Evolutionary conservation across 2,888 invertebrate genomes (phyloP).

Genomic region (Diarsia dahlii): DNA sequence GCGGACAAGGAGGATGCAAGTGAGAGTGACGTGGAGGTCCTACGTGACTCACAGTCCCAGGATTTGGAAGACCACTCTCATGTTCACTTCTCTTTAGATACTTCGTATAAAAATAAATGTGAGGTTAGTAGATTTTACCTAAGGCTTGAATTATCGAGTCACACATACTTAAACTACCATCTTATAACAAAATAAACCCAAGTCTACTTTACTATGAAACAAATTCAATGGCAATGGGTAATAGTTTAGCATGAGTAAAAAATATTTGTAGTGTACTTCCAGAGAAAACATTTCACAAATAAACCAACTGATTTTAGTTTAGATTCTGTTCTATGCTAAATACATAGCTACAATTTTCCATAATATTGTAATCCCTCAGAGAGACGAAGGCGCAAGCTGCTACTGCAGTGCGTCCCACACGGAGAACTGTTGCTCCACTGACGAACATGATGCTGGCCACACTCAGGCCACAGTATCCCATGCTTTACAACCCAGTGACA

Average conservation of each 20-base stretch:
- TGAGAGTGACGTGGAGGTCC: constrained; percentile 84
- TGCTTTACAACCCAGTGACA: constrained; percentile 93
- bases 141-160: neutral
- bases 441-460: constrained; percentile 92
- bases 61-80: constrained; percentile 86
- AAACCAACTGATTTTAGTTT: neutral
- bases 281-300: neutral
- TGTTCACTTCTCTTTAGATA: constrained; percentile 88
- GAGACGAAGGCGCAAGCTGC: constrained; percentile 92
- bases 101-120: constrained; percentile 87
- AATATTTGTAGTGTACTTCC: neutral
- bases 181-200: neutral
- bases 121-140: constrained; percentile 76
- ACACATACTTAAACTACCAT: neutral
- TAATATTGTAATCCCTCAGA: constrained; percentile 72
- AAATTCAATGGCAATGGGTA: neutral
- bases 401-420: constrained; percentile 95
- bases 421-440: constrained; percentile 93
- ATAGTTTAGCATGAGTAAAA: neutral
- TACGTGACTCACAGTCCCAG: constrained; percentile 79
- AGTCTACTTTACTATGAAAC: neutral
- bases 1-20: constrained; percentile 83
- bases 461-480: constrained; percentile 81
- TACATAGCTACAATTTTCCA: neutral
- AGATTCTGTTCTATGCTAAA: neutral